Evolutionary conservation across 2,113 vertebrate species (phyloP).

Genomic region (Cyphotilapia sp.): DNA sequence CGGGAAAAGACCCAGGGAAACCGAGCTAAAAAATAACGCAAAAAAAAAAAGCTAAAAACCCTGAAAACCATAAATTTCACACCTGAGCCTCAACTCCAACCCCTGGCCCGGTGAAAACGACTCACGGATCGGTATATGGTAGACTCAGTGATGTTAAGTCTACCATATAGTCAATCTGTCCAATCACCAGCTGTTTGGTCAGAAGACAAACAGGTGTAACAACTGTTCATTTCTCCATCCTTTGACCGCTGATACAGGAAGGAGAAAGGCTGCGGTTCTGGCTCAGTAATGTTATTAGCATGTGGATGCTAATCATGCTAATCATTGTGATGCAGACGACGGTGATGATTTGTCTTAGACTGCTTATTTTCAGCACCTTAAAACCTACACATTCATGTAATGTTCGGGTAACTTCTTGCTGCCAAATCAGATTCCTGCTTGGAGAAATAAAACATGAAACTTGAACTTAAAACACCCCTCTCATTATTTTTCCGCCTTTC

Average conservation of each 20-base stretch:
- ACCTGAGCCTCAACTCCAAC: neutral
- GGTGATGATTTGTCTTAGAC: neutral
- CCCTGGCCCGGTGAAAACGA: neutral
- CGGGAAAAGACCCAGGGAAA: rapidly evolving
- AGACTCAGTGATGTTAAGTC: neutral
- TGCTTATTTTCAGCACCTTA: neutral
- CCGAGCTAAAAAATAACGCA: neutral
- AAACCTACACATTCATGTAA: neutral
- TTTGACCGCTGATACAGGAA: neutral
- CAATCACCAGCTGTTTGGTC: neutral
- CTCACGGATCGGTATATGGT: neutral
- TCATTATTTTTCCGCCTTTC: neutral
- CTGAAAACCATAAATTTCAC: neutral
- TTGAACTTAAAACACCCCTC: neutral
- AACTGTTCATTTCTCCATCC: neutral
- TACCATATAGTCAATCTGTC: neutral
- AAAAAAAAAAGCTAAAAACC: neutral
- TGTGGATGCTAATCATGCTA: neutral
- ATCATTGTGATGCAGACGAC: neutral
- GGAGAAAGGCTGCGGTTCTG: neutral
- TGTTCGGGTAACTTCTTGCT: neutral
- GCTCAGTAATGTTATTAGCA: neutral
- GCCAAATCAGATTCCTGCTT: neutral
- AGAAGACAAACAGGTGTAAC: neutral
- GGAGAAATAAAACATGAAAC: neutral